A percentile compares a stretch with the other conserved stretches of the same genome.
phyloP scores from a whole-genome alignment of 2,888 invertebrate species.

The Conistra vaccinii region DNA sequence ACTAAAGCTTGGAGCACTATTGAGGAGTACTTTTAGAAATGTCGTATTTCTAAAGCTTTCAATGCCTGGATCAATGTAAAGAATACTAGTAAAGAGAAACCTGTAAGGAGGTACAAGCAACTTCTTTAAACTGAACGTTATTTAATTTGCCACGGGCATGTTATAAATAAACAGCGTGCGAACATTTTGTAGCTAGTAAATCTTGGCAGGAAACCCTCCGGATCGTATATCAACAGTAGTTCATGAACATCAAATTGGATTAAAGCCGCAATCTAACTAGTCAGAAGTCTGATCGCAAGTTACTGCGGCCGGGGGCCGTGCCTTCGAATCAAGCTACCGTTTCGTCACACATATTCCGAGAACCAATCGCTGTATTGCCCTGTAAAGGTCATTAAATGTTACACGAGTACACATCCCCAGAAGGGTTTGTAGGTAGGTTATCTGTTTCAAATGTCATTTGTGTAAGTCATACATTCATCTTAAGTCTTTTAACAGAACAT shows the following conservation, averaged over 20 bases:
- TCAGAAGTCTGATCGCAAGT: constrained; percentile 75
- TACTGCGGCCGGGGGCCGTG: constrained; percentile 66
- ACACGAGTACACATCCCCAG: constrained; percentile 15
- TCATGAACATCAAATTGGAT: constrained; percentile 78
- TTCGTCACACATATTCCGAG: constrained; percentile 55
- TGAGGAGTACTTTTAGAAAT: constrained; percentile 15
- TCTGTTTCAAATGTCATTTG: constrained; percentile 9
- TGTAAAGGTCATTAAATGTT: constrained; percentile 22
- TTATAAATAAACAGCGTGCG: constrained; percentile 51
- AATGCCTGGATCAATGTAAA: not conserved
- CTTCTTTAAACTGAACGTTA: constrained; percentile 22
- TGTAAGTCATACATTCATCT: not conserved
- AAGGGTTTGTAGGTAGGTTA: not conserved
- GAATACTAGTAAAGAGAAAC: constrained; percentile 14
- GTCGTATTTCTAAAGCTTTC: constrained; percentile 14
- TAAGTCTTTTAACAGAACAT: not conserved
- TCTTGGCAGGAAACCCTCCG: constrained; percentile 61
- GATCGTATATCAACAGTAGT: constrained; percentile 74
- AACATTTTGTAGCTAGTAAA: constrained; percentile 65
- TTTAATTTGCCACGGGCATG: constrained; percentile 17
- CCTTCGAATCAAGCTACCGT: constrained; percentile 56
- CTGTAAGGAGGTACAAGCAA: not conserved
- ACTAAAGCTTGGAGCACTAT: constrained; percentile 8
- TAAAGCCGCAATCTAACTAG: constrained; percentile 78
- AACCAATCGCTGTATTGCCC: constrained; percentile 39